A percentile compares a stretch with the other conserved stretches of the same genome.
phyloP scores from a whole-genome alignment of 2,888 invertebrate species.

The Fragum sueziense region DNA sequence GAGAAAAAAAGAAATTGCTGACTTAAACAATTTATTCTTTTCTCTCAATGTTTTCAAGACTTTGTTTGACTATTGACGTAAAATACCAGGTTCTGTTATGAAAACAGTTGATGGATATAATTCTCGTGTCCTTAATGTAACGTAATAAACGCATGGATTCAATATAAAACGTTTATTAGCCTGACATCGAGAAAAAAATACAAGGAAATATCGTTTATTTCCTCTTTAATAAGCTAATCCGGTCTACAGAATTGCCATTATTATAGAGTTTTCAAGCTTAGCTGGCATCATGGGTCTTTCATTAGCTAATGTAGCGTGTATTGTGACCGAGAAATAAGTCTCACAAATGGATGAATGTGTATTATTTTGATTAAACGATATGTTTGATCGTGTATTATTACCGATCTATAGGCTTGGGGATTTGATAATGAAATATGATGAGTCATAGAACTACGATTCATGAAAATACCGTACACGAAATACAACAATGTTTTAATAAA shows the following conservation, averaged over 20 bases:
- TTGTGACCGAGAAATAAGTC: not conserved
- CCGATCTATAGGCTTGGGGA: not conserved
- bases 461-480: no score
- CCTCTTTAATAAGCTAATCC: not conserved
- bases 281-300: not conserved
- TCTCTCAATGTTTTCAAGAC: not conserved
- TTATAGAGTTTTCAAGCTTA: not conserved
- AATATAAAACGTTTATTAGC: not conserved
- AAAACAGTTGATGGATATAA: no score
- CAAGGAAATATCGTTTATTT: not conserved
- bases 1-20: not conserved
- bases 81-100: no score
- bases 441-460: no score
- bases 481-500: no score
- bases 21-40: not conserved
- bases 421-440: no score
- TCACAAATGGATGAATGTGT: no score
- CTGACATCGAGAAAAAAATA: not conserved
- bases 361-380: not conserved
- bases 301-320: not conserved
- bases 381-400: not conserved
- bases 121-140: no score
- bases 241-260: not conserved
- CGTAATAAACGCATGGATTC: no score
- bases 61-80: no score